Base-by-base conservation (phyloP, 2,888 invertebrate genomes). In the Gastrophysa polygoni region DNA sequence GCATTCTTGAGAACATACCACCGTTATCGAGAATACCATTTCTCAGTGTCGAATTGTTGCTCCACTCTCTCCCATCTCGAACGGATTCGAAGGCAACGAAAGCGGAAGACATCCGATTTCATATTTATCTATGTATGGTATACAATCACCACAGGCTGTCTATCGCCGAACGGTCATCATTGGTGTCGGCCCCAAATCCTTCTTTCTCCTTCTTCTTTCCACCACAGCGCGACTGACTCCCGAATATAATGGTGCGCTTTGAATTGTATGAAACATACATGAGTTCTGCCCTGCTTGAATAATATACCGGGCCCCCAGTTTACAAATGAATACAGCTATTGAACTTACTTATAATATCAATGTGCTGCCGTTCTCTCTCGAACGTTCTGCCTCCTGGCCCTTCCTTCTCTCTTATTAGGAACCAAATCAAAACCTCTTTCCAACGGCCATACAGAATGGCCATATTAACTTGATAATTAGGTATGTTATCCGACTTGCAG, bases 391-490 rank as follows among this genome's bases (percentile, higher is more conserved):
- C 57, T 57, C 71, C 54, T 66, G 64, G 69, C 69, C 71, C 73
- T 75, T 73, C 77, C 78, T 78, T 81, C 81, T 80, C 81, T 79
- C 80, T 81, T 81, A 68, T 64, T 78, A 76, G 77, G 78, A 77
- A 74, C 80, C 79, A 78, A 82, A 80, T 82, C 79, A 79, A 81
- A 81, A 80, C 82, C 83, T 82, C 83, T 83, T 80, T 80, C 81
- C 81, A 79, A 77, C 81, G 81, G 79, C 85, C 85, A 86, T 86
- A 86, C 87, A 86, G 87, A 88, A 89, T 89, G 87, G 87, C 90
- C 90, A 89, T 90, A 91, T 90, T 90, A 90, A 91, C 91, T 91
- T 91, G 91, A 90, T 91, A 91, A 91, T 91, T 91, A 91, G 91
- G 88, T 89, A 88, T 89, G 90, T 89, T 90, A 90, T 91, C 90